Evolutionary conservation across 2,797 vertebrate species (phyloP), one percentile per base, ranked within the genome.

Genomic region (Octomys mimax): DNA sequence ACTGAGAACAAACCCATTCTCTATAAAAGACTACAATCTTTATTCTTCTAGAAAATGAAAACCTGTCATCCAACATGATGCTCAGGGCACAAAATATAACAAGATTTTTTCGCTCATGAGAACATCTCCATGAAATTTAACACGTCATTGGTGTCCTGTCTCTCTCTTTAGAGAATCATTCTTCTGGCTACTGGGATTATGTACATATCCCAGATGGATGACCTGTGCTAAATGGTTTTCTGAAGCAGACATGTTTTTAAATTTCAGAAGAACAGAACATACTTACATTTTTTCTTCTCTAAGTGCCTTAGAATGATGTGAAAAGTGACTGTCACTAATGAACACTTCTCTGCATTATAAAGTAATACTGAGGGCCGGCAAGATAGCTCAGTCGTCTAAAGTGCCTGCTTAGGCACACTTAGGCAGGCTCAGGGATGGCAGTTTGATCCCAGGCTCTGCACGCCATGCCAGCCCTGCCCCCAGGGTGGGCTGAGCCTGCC

Each of bases 11-110:
- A 85, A 4, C 1, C 11, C 22, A 71, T 0, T 92, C 52, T 90
- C 86, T 2, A 54, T 68, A 4, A 5, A 79, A 97, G 39, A 62
- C 66, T 62, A 83, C 57, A 94, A 59, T 91, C 70, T 57, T 95
- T 95, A 80, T 93, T 97, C 57, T 91, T 78, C 6, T 36, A 66
- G 86, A 92, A 92, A 8, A 1, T 68, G 81, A 11, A 57, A 89
- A 91, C 89, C 31, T 80, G 52, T 68, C 59, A 83, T 80, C 84
- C 28, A 95, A 66, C 28, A 57, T 87, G 36, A 96, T 92, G 31
- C 68, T 89, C 79, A 33, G 0, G 1, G 49, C 73, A 78, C 39
- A 52, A 92, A 87, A 87, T 75, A 87, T 64, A 24, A 80, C 46
- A 89, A 73, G 26, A 39, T 49, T 57, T 6, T n/a, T 86, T 57